Base-by-base conservation (phyloP, 2,113 vertebrate species). In the Ammospiza nelsoni region DNA sequence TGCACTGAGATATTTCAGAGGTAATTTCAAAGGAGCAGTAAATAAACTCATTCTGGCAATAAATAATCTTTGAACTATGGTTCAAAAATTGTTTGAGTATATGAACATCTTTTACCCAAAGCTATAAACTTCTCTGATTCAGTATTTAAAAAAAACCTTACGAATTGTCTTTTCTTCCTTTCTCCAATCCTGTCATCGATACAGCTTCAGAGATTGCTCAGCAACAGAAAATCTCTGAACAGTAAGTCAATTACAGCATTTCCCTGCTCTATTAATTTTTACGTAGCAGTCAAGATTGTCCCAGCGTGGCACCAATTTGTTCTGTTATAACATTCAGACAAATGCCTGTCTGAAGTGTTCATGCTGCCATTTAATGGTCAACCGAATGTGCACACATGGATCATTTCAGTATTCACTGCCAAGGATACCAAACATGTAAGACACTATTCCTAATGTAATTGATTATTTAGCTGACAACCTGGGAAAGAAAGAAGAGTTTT, bases 321-420 rank as follows among this genome's bases (percentile, higher is more conserved):
- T 79, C 78, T 75, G 37, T 75, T 87, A 20, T 0, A 85, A 37
- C 39, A 31, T 33, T 91, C 66, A 82, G 52, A 75, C 52, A 91
- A 94, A 95, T 39, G 21, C 82, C 69, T 78, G 61, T 33, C 49
- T 73, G 58, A 85, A 75, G 41, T 7, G n/a, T 15, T 82, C 66
- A 6, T 6, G 49, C n/a, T 92, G 61, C 52, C 87, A 82, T 91
- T 89, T 87, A 92, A 91, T 52, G 82, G 95, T 76, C 87, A 91
- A 65, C 48, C 27, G 2, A 41, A 68, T 17, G 86, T 0, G 41
- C 75, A 41, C 44, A 39, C 49, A 39, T 9, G 58, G 57, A 89
- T 66, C 39, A 15, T 35, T 57, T 72, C 58, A 46, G 62, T 11
- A 93, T 31, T 61, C 71, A 68, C 0, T 82, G 81, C 78, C 81